Conservation (phyloP, 2,797 vertebrate species). For the Eidolon dupreanum region DNA sequence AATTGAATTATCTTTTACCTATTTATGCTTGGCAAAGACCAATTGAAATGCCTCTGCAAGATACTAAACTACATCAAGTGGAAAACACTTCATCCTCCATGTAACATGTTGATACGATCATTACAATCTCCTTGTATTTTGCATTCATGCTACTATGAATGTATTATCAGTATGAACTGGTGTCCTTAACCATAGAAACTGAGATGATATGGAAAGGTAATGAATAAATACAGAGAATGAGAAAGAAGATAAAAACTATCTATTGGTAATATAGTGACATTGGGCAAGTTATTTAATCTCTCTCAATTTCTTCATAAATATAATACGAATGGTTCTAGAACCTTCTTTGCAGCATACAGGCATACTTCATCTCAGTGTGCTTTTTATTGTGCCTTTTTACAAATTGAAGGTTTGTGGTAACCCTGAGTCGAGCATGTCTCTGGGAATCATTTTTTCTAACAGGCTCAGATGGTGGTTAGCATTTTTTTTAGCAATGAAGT, state of each 20-base stretch:
- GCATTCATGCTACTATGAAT: background rate
- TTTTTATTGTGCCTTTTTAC: background rate
- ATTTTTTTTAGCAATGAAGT: background rate
- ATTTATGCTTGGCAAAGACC: constrained; percentile 26
- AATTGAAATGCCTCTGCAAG: constrained; percentile 32
- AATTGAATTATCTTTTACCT: constrained; percentile 48
- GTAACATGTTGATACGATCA: background rate
- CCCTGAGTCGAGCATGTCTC: background rate
- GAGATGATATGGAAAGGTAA: background rate
- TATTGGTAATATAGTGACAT: background rate
- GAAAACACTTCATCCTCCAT: background rate
- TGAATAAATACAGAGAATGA: background rate
- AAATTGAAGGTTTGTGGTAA: background rate
- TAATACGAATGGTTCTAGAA: constrained; percentile 11
- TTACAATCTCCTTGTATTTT: background rate
- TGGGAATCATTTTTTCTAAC: background rate
- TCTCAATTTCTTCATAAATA: constrained; percentile 25
- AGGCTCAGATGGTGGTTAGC: background rate
- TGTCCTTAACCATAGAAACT: background rate
- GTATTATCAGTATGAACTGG: background rate
- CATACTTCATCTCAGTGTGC: background rate
- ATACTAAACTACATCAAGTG: constrained; percentile 17
- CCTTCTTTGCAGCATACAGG: background rate
- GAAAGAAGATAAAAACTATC: background rate
- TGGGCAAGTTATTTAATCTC: background rate